phyloP scores from a whole-genome alignment of 2,888 invertebrate species.

The Anoplius nigerrimus region DNA sequence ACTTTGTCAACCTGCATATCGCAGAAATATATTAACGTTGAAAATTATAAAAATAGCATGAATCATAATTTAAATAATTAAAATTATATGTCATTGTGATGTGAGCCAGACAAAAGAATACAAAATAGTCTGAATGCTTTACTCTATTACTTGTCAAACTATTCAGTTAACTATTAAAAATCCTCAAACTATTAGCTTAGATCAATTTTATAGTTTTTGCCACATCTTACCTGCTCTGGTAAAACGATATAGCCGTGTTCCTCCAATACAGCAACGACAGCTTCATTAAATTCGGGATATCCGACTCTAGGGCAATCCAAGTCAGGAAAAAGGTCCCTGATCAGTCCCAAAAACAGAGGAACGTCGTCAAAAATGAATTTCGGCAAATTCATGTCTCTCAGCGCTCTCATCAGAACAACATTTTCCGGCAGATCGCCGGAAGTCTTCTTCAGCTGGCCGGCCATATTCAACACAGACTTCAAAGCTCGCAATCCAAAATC shows the following conservation, averaged over 20 bases:
- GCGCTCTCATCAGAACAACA: slow-evolving; percentile 91
- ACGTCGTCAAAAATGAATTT: slow-evolving; percentile 96
- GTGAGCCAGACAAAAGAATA: neutral
- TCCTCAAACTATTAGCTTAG: too few relatives aligned
- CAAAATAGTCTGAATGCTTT: too few relatives aligned
- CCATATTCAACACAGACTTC: slow-evolving; percentile 94
- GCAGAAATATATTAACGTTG: too few relatives aligned
- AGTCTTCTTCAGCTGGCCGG: slow-evolving; percentile 89
- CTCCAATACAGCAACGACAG: slow-evolving; percentile 83
- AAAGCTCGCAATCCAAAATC: slow-evolving; percentile 94
- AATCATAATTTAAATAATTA: neutral
- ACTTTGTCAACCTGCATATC: slow-evolving; percentile 86
- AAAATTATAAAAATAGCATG: too few relatives aligned
- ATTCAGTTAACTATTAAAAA: too few relatives aligned
- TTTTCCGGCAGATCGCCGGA: slow-evolving; percentile 89
- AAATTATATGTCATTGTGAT: neutral
- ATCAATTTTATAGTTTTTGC: too few relatives aligned
- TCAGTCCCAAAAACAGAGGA: slow-evolving; percentile 90
- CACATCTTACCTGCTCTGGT: slow-evolving; percentile 82
- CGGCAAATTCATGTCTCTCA: slow-evolving; percentile 94
- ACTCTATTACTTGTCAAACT: too few relatives aligned
- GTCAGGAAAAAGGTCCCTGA: slow-evolving; percentile 93
- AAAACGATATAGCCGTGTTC: slow-evolving; percentile 83
- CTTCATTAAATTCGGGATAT: slow-evolving; percentile 90
- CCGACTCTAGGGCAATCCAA: slow-evolving; percentile 91